phyloP scores from a whole-genome alignment of 2,113 vertebrate genomes.

The Crotophaga sulcirostris region DNA sequence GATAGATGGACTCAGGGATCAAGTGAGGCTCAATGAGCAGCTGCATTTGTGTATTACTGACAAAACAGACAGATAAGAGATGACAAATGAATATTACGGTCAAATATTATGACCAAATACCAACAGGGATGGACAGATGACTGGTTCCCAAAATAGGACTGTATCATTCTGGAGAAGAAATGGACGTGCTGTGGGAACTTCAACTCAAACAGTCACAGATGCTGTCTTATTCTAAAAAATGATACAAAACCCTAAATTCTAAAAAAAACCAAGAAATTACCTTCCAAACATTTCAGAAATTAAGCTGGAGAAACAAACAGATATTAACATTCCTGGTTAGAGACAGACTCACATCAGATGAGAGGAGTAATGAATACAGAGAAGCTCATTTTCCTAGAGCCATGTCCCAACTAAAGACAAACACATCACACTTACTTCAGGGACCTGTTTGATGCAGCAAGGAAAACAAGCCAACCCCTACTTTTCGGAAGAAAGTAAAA shows the following conservation, averaged over 20 bases:
- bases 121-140: neutral
- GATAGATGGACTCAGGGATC: neutral
- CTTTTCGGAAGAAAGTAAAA: neutral
- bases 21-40: neutral
- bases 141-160: neutral
- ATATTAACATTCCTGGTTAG: neutral
- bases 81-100: no score
- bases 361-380: neutral
- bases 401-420: neutral
- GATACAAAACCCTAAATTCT: neutral
- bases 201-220: neutral
- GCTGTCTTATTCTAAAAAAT: neutral
- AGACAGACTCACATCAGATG: fast-evolving
- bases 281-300: neutral
- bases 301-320: neutral
- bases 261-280: neutral
- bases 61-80: neutral
- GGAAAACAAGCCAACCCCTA: neutral
- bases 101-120: neutral
- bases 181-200: neutral
- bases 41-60: neutral
- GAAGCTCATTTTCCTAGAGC: neutral
- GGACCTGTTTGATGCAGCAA: neutral
- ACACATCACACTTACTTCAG: neutral
- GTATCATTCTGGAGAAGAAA: neutral